These are phyloP conservation scores for Latrodectus elegans DNA, from an alignment of 2,888 invertebrate genomes.

Conservation along the genomic window DNA sequence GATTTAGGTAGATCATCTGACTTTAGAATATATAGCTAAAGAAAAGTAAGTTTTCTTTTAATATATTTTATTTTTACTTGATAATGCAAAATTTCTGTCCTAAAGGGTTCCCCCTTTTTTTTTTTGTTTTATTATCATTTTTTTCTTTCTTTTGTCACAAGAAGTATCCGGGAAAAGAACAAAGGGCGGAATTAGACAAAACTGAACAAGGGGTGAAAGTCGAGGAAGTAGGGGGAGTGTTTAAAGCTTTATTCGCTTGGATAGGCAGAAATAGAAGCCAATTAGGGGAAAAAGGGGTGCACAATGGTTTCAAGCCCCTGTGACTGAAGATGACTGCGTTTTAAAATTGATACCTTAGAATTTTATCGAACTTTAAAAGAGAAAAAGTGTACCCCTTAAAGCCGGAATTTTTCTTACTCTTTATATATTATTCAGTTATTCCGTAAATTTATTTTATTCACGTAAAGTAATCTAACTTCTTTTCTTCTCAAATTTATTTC, in stretches of 20 bases:
- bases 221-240: conserved; percentile 47
- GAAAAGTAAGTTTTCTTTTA: conserved; percentile 55
- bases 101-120: conserved; percentile 39
- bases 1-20: conserved; percentile 60
- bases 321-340: conserved; percentile 43
- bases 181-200: conserved; percentile 61
- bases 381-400: neutral
- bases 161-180: conserved; percentile 32
- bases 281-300: conserved; percentile 36
- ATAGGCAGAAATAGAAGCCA: conserved; percentile 67
- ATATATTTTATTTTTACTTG: conserved; percentile 57
- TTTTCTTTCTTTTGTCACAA: conserved; percentile 15
- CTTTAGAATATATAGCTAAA: conserved; percentile 59
- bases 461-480: too few relatives aligned
- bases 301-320: neutral
- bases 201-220: conserved; percentile 51
- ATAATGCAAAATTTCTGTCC: conserved; percentile 56
- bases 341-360: conserved; percentile 59
- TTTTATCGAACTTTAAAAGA: conserved; percentile 12
- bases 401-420: too few relatives aligned
- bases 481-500: too few relatives aligned
- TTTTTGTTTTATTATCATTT: conserved; percentile 1
- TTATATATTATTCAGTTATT: too few relatives aligned
- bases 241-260: conserved; percentile 65
- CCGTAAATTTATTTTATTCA: too few relatives aligned